Percentiles rank a stretch among this genome's conserved stretches.
Conservation (phyloP, 1,140 invertebrate genomes). For the Andricus grossulariae region DNA sequence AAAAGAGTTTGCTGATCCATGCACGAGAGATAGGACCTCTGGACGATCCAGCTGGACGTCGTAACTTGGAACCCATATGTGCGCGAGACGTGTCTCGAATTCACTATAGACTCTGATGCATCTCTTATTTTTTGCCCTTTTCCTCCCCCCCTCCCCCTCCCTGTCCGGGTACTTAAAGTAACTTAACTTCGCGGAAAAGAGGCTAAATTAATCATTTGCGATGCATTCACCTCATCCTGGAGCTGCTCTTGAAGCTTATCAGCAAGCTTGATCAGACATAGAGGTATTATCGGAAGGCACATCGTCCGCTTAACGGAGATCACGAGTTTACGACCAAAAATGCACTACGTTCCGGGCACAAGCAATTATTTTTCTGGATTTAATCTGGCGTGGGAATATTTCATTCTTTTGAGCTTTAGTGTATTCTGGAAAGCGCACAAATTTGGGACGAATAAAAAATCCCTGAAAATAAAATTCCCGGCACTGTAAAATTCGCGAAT, state of each 20-base stretch:
- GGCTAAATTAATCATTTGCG: conserved; percentile 24
- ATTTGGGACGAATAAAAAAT: too few relatives aligned
- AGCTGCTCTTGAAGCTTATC: not conserved
- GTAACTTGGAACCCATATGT: conserved; percentile 22
- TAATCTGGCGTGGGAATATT: too few relatives aligned
- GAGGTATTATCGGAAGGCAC: conserved; percentile 3
- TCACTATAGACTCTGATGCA: not conserved
- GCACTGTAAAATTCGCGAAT: too few relatives aligned
- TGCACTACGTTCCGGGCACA: not conserved
- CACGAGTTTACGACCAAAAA: conserved; percentile 16
- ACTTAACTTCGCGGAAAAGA: conserved; percentile 30
- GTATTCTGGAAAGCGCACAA: too few relatives aligned
- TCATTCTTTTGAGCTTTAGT: too few relatives aligned
- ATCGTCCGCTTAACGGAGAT: conserved; percentile 9
- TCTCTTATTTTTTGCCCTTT: conserved; percentile 3
- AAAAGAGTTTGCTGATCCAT: conserved; percentile 25
- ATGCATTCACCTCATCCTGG: conserved; percentile 11
- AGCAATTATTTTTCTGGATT: not conserved
- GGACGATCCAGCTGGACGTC: conserved; percentile 26
- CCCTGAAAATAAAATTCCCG: too few relatives aligned
- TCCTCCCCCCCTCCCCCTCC: not conserved
- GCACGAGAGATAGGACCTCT: conserved; percentile 19
- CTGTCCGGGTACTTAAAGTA: not conserved
- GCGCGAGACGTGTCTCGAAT: conserved; percentile 17
- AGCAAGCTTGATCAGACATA: not conserved